A percentile compares a stretch with the other conserved stretches of the same genome.
phyloP scores from a whole-genome alignment of 1,140 invertebrate genomes.

The Drosophila tropicalis region DNA sequence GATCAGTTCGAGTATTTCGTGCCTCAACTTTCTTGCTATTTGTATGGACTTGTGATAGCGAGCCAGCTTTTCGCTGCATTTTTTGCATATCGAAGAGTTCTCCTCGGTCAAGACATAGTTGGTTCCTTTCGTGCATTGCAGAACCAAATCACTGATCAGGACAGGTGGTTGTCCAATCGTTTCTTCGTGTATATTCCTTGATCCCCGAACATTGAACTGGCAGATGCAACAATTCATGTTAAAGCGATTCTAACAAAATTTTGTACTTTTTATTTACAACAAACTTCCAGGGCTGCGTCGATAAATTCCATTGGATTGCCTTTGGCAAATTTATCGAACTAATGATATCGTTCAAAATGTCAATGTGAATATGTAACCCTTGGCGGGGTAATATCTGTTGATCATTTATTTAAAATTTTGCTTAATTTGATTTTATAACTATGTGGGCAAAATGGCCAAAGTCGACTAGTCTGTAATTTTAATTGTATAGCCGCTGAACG shows the following conservation, averaged over 20 bases:
- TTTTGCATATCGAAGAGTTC: slow-evolving; percentile 63
- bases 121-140: slow-evolving; percentile 66
- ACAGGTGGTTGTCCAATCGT: slow-evolving; percentile 65
- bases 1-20: slow-evolving; percentile 66
- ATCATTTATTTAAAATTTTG: background rate
- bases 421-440: background rate
- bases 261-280: slow-evolving; percentile 44
- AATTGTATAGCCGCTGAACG: slow-evolving; percentile 39
- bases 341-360: background rate
- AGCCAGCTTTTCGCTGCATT: slow-evolving; percentile 61
- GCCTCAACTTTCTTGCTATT: slow-evolving; percentile 59
- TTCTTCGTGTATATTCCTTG: slow-evolving; percentile 63
- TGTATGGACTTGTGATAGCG: slow-evolving; percentile 70
- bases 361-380: background rate
- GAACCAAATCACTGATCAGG: slow-evolving; percentile 60
- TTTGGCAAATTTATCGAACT: background rate
- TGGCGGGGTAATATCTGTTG: background rate
- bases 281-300: slow-evolving; percentile 1
- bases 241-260: slow-evolving; percentile 1
- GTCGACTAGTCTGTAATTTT: background rate
- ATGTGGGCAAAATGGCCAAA: too few species aligned
- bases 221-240: slow-evolving; percentile 75
- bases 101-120: slow-evolving; percentile 52
- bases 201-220: slow-evolving; percentile 65
- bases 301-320: background rate